These are phyloP conservation scores for Psix sp. DNA, from an alignment of 1,140 invertebrate species.

Conservation along the genomic window DNA sequence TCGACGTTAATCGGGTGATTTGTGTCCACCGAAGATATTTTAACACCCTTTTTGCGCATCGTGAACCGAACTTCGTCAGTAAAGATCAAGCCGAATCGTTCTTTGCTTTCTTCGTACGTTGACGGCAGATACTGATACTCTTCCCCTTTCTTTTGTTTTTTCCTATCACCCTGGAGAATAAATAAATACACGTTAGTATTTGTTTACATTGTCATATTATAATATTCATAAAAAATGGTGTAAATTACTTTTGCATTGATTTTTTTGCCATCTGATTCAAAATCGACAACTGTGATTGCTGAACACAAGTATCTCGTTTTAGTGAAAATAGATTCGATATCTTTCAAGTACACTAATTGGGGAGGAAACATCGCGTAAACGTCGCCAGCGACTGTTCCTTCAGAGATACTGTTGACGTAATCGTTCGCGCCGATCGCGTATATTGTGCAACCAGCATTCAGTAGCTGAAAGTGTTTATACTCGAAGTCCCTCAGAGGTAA, in stretches of 20 bases:
- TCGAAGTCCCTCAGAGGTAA: conserved; percentile 69
- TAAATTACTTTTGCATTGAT: conserved; percentile 44
- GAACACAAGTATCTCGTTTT: conserved; percentile 65
- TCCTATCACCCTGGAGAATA: conserved; percentile 45
- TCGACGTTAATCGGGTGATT: conserved; percentile 62
- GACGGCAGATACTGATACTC: conserved; percentile 68
- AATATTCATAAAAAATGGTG: no score
- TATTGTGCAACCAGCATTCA: conserved; percentile 70
- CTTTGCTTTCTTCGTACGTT: conserved; percentile 66
- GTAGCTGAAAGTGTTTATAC: conserved; percentile 67
- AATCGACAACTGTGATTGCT: conserved; percentile 49
- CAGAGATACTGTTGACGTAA: conserved; percentile 73
- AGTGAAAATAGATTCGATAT: conserved; percentile 64
- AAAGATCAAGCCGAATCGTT: conserved; percentile 71
- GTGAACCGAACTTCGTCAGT: conserved; percentile 64
- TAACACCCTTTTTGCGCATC: conserved; percentile 43
- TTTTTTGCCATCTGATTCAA: conserved; percentile 40
- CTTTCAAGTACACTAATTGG: conserved; percentile 68
- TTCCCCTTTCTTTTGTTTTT: conserved; percentile 52
- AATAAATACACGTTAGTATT: no score
- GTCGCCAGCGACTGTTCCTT: conserved; percentile 74
- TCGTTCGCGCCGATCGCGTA: conserved; percentile 68
- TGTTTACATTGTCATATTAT: no score
- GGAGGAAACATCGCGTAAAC: conserved; percentile 71
- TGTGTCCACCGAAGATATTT: conserved; percentile 32